Evolutionary conservation across 2,113 vertebrate species (phyloP).

Genomic region (Terrapene triunguis): DNA sequence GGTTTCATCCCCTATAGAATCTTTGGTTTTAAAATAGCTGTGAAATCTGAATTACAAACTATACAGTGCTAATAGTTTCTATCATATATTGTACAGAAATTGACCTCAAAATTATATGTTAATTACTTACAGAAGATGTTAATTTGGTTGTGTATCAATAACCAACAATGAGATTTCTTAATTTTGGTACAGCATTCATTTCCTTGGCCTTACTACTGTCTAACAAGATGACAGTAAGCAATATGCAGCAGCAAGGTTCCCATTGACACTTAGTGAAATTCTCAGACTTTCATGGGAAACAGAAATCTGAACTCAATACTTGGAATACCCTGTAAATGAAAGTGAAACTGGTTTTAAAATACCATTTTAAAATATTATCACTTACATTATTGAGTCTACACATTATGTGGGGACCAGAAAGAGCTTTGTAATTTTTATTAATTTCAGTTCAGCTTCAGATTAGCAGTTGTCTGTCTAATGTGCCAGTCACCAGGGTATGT

Average conservation of each 20-base stretch:
- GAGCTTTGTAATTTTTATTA: not conserved
- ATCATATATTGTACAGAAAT: not conserved
- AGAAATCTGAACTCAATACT: not conserved
- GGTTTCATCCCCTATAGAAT: not conserved
- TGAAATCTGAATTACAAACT: not conserved
- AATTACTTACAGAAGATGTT: not conserved
- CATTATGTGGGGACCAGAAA: not conserved
- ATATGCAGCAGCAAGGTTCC: not conserved
- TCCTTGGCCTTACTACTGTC: not conserved
- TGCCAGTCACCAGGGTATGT: conserved; percentile 28
- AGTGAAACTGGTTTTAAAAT: rapidly evolving
- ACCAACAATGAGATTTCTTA: not conserved
- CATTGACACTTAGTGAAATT: not conserved
- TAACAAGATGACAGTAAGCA: not conserved
- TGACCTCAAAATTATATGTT: not conserved
- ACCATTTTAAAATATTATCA: not conserved
- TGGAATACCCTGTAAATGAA: not conserved
- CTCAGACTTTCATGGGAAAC: not conserved
- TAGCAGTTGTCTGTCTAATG: not conserved
- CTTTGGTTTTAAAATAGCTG: not conserved
- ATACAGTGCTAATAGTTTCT: not conserved
- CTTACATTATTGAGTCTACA: not conserved
- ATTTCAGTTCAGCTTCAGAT: not conserved
- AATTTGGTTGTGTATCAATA: not conserved
- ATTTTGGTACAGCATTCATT: not conserved